Base-by-base conservation (phyloP, 1,140 invertebrate genomes). In the Papilio polytes region DNA sequence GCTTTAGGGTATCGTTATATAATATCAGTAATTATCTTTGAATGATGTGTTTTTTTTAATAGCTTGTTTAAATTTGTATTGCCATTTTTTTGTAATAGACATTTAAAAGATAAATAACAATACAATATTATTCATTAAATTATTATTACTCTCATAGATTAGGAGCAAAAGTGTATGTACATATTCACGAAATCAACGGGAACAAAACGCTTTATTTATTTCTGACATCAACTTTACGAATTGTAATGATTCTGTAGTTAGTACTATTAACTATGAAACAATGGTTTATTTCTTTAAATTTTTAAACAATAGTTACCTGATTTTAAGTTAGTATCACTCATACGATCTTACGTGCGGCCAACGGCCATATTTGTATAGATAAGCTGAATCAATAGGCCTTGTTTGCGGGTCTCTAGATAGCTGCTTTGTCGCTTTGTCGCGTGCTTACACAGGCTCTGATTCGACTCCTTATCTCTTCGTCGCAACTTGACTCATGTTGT, bases 351-450 rank as follows among this genome's bases (percentile, higher is more conserved):
- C 63, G 73, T 85, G 85, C 81, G 84, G 31, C 78, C 15, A 83
- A 85, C 82, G 84, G 36, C 78, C 15, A 83, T 91, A 86, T 91
- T 92, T 88, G 31, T 31, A 82, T 77, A 90, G 92, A 93, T 92
- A 93, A 92, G 89, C 86, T 92, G 84, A 92, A 89, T 89, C 91
- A 93, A 93, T 92, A 92, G 88, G 63, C 80, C 31, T 10, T 89
- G 86, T 93, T 91, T 92, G 81, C 76, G 78, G 80, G 66, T 73
- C 81, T 83, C 82, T 83, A 90, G 91, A 91, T 90, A 90, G 81
- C 74, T 86, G 85, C 88, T 89, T 91, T 91, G 91, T 91, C 80
- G 81, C 82, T 83, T 89, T 88, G 81, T 87, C 85, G 83, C 80
- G 74, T 88, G 87, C 87, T 88, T 91, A 86, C 88, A 88, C 89